phyloP scores from a whole-genome alignment of 2,888 invertebrate species.

The Lithophane leautieri region DNA sequence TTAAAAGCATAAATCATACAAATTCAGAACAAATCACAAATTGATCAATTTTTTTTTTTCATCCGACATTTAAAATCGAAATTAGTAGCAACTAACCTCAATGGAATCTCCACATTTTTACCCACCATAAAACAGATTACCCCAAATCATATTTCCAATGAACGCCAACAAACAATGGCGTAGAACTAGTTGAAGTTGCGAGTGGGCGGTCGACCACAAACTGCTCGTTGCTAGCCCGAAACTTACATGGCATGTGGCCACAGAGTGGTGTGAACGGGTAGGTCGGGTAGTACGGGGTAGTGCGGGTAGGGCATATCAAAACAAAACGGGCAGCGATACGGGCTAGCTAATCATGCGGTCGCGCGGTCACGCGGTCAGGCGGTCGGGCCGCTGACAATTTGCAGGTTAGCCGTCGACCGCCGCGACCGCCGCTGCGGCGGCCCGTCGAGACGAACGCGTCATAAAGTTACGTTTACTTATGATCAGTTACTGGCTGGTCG shows the following conservation, averaged over 20 bases:
- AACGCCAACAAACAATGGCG: slow-evolving; percentile 64
- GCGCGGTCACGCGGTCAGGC: slow-evolving; percentile 73
- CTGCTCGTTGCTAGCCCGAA: slow-evolving; percentile 76
- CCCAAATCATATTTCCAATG: slow-evolving; percentile 52
- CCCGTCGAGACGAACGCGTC: slow-evolving; percentile 58
- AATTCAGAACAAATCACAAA: not conserved
- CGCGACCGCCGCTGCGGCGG: slow-evolving; percentile 63
- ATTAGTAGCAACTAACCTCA: not conserved
- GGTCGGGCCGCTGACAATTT: slow-evolving; percentile 77
- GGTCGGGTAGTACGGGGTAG: slow-evolving; percentile 54
- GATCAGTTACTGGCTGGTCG: slow-evolving; percentile 27
- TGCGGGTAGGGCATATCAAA: slow-evolving; percentile 75
- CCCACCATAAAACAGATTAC: slow-evolving; percentile 26
- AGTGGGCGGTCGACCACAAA: slow-evolving; percentile 76
- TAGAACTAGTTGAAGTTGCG: slow-evolving; percentile 67
- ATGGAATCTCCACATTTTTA: not conserved
- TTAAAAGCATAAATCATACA: not conserved
- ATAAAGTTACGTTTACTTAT: slow-evolving; percentile 66
- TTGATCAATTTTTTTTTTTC: not conserved
- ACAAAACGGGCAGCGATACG: slow-evolving; percentile 76
- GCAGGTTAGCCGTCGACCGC: slow-evolving; percentile 80
- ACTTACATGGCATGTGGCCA: slow-evolving; percentile 74
- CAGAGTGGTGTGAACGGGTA: slow-evolving; percentile 60
- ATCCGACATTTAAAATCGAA: not conserved
- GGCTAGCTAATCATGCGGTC: slow-evolving; percentile 81